A percentile compares a stretch with the other conserved stretches of the same genome.
Evolutionary conservation across 2,113 vertebrate genomes (phyloP).

Genomic region (Fukomys damarensis): DNA sequence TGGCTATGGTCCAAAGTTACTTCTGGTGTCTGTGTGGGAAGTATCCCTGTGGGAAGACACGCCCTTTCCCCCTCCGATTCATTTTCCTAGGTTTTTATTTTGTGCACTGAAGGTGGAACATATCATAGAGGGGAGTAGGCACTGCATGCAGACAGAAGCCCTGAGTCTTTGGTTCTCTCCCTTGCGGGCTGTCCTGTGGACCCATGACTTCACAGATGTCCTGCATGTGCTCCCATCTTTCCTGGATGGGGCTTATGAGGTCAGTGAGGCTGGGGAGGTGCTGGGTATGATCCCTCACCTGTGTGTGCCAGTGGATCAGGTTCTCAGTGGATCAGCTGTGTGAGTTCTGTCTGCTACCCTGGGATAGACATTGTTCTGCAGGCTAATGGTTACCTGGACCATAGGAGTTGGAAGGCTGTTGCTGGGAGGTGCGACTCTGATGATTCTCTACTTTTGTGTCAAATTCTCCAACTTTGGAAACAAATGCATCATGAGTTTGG

Average conservation of each 20-base stretch:
- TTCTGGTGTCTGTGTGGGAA: not conserved
- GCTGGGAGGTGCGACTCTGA: not conserved
- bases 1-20: not conserved
- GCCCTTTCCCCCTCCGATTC: not conserved
- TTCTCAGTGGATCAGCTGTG: not conserved
- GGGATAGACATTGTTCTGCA: not conserved
- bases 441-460: not conserved
- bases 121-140: not conserved
- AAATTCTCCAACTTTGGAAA: not conserved
- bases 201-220: not conserved
- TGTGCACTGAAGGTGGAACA: not conserved
- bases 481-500: not conserved
- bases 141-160: not conserved
- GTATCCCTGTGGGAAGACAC: not conserved
- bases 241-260: not conserved
- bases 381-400: not conserved
- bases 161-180: not conserved
- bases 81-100: not conserved
- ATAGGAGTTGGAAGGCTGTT: not conserved
- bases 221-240: not conserved
- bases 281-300: not conserved
- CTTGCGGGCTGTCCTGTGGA: not conserved
- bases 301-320: not conserved
- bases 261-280: not conserved
- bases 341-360: not conserved